Base-by-base conservation (phyloP, 2,797 vertebrate genomes). In the Myotis vivesi region DNA sequence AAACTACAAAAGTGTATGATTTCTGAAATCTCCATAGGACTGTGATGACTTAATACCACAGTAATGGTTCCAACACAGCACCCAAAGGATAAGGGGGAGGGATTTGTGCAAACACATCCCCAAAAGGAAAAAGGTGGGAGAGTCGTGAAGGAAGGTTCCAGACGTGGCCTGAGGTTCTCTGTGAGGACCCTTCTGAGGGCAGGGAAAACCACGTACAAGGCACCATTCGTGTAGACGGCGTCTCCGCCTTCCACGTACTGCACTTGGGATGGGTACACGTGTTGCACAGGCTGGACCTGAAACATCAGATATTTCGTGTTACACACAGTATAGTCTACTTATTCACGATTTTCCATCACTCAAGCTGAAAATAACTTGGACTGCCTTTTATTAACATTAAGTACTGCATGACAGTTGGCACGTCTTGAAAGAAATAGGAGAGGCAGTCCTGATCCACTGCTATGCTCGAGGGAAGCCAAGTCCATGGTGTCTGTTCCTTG, bases 191-290 rank as follows among this genome's bases (percentile, higher is more conserved):
- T 72, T 64, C 30, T 0, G 6, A 28, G 69, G 38, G 30, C 41
- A 53, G 73, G 33, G 17, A n/a, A 41, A 53, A 51, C 16, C 76
- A 96, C 99, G 98, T 98, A 99, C 99, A 99, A 99, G 92, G 99
- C 99, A 98, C 99, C 99, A 51, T 99, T 99, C 91, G 99, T 98
- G 96, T 99, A 99, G 97, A 99, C 98, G 0, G 99, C 95, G n/a
- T 99, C 99, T 84, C 98, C 99, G 38, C 99, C 99, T 94, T 99
- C 99, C 94, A 99, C 99, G 89, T 99, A 99, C 97, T 99, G 99
- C 97, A 99, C 99, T 98, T 99, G 99, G 46, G 99, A 97, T 12
- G 99, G 99, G 95, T 99, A 99, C 3, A 99, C 98, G 23, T 99
- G 99, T 95, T 99, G 99, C 90, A 99, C 99, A 0, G 99, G 97